These are phyloP conservation scores for Thalassophryne amazonica DNA, from an alignment of 2,797 vertebrate species.

Conservation along the genomic window DNA sequence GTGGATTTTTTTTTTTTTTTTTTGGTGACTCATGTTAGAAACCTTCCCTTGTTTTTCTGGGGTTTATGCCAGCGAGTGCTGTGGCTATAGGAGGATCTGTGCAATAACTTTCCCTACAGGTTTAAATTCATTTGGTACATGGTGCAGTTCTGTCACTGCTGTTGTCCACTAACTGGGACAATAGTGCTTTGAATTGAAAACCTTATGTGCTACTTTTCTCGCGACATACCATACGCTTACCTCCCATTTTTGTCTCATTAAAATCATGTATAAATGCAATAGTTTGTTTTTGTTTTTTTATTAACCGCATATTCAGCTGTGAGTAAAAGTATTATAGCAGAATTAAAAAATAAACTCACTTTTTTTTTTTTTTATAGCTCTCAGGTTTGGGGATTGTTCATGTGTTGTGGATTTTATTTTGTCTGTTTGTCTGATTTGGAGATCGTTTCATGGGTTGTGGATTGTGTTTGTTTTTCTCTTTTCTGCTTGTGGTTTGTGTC, in stretches of 20 bases:
- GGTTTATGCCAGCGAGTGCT: slow-evolving; percentile 16
- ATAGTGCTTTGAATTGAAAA: slow-evolving; percentile 42
- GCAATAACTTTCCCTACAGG: slow-evolving; percentile 64
- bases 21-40: slow-evolving; percentile 14
- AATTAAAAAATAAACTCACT: no score
- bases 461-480: no score
- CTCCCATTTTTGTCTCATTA: not conserved
- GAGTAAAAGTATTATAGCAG: no score
- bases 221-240: not conserved
- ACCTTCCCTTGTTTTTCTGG: slow-evolving; percentile 28
- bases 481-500: no score
- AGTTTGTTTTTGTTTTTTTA: no score
- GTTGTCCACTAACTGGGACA: slow-evolving; percentile 62
- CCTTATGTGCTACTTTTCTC: slow-evolving; percentile 41
- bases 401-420: no score
- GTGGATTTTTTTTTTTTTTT: not conserved
- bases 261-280: slow-evolving; percentile 16
- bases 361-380: not conserved
- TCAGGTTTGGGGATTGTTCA: no score
- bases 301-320: no score
- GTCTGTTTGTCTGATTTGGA: no score
- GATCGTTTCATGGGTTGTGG: no score
- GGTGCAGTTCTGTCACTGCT: slow-evolving; percentile 39
- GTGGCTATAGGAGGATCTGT: slow-evolving; percentile 10
- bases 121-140: slow-evolving; percentile 53